These are phyloP conservation scores for Lapara coniferarum DNA, from an alignment of 2,888 invertebrate species.

Conservation along the genomic window DNA sequence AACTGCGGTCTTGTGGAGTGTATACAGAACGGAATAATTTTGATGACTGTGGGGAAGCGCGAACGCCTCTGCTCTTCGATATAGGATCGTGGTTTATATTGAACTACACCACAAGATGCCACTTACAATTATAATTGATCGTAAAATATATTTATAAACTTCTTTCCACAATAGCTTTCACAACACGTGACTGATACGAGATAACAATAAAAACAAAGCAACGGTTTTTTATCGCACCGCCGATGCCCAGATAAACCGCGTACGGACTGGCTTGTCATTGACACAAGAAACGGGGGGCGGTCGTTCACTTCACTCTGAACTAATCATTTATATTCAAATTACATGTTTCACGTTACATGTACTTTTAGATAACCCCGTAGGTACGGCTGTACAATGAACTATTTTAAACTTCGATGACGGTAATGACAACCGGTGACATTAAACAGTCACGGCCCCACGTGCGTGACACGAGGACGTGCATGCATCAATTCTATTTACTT, in stretches of 20 bases:
- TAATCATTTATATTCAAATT: not conserved
- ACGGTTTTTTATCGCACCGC: not conserved
- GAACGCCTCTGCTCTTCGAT: no score
- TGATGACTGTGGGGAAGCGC: no score
- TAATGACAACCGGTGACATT: slow-evolving; percentile 16
- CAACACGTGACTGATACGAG: not conserved
- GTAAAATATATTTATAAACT: no score
- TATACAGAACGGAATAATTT: no score
- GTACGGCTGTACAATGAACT: not conserved
- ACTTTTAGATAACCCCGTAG: slow-evolving; percentile 13
- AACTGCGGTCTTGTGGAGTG: no score
- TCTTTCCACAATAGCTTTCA: no score
- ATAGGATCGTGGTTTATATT: no score
- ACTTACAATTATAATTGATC: no score
- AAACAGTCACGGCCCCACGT: not conserved
- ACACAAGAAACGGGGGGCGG: not conserved
- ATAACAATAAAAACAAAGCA: not conserved
- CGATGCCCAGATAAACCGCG: not conserved
- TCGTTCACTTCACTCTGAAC: not conserved
- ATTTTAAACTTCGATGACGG: slow-evolving; percentile 6
- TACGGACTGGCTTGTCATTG: not conserved
- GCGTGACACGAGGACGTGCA: slow-evolving; percentile 2
- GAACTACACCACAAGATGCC: no score
- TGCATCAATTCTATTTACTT: not conserved
- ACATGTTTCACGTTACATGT: not conserved